Conservation (phyloP, 1,140 invertebrate species). For the Maniola jurtina region DNA sequence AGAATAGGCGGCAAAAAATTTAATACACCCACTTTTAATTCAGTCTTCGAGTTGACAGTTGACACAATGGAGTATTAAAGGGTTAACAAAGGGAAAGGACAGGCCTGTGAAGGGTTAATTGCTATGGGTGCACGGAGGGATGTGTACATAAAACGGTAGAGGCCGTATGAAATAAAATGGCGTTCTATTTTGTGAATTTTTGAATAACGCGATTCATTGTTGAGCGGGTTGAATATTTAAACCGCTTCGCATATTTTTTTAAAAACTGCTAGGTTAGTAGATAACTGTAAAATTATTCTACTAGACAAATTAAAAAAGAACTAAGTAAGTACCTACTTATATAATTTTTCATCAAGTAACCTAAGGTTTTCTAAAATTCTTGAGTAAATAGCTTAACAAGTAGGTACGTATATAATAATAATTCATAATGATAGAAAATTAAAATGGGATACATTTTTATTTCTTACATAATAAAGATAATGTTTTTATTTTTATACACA, state of each 20-base stretch:
- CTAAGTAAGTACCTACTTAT: no score
- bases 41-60: slow-evolving; percentile 62
- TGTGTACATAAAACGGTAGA: slow-evolving; percentile 21
- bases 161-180: slow-evolving; percentile 23
- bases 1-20: slow-evolving; percentile 50
- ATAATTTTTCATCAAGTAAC: no score
- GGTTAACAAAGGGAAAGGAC: slow-evolving; percentile 61
- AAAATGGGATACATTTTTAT: no score
- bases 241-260: background rate
- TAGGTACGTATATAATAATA: no score
- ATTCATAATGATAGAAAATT: no score
- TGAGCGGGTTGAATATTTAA: slow-evolving; percentile 14
- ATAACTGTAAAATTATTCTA: no score
- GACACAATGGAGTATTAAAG: slow-evolving; percentile 67
- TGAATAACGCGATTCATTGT: slow-evolving; percentile 15
- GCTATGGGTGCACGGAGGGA: slow-evolving; percentile 47
- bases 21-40: slow-evolving; percentile 69
- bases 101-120: slow-evolving; percentile 64
- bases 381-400: no score
- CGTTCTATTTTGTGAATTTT: slow-evolving; percentile 21
- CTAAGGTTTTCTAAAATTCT: no score
- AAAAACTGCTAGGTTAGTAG: no score
- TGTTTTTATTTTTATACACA: no score
- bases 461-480: no score
- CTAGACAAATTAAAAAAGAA: no score